phyloP scores from a whole-genome alignment of 2,888 invertebrate genomes.

The Athrips mouffetella region DNA sequence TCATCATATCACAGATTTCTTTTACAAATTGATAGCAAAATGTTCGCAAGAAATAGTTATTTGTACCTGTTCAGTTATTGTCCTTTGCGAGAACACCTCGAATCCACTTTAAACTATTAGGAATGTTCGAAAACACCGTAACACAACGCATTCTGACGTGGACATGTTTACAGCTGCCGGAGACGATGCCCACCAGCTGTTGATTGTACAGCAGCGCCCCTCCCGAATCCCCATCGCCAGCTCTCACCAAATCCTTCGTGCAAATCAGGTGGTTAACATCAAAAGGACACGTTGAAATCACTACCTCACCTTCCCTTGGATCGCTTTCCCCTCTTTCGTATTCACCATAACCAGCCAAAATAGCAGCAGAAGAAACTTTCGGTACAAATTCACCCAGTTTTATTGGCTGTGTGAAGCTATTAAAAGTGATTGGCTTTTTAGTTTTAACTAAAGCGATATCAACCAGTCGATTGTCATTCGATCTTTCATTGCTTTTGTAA shows the following conservation, averaged over 20 bases:
- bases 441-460: constrained; percentile 35
- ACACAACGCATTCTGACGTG: constrained; percentile 19
- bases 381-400: background rate
- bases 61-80: too few relatives aligned
- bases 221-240: constrained; percentile 35
- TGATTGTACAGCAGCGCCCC: constrained; percentile 29
- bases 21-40: too few relatives aligned
- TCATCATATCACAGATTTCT: too few relatives aligned
- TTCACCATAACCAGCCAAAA: constrained; percentile 31
- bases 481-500: background rate
- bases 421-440: constrained; percentile 21
- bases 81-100: too few relatives aligned
- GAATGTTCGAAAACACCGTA: constrained; percentile 29
- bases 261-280: constrained; percentile 24
- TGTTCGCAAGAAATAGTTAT: too few relatives aligned
- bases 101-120: constrained; percentile 32
- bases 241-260: constrained; percentile 24
- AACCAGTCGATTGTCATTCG: constrained; percentile 13
- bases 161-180: constrained; percentile 24
- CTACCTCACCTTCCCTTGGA: constrained; percentile 31
- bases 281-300: constrained; percentile 21
- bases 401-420: constrained; percentile 16
- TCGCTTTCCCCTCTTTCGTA: constrained; percentile 13
- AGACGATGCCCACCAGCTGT: constrained; percentile 31
- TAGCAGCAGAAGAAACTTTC: constrained; percentile 16